Evolutionary conservation across 2,113 vertebrate species (phyloP).

Genomic region (Coturnix japonica): DNA sequence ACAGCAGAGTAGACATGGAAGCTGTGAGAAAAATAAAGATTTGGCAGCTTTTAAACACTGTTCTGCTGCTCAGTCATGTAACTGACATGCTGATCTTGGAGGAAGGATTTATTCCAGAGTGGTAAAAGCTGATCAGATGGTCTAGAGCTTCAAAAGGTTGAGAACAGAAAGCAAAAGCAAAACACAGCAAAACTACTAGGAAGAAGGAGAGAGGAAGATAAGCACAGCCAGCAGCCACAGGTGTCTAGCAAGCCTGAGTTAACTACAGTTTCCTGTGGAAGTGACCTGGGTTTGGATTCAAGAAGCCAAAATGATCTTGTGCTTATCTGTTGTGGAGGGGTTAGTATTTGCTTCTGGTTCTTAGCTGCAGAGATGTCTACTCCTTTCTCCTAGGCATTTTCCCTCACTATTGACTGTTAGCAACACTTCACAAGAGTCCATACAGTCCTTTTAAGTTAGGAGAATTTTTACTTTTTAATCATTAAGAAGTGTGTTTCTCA

Average conservation of each 20-base stretch:
- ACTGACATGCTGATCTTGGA: not conserved
- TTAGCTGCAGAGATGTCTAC: not conserved
- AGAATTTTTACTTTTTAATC: not conserved
- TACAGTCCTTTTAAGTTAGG: not conserved
- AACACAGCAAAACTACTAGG: not conserved
- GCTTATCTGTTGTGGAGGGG: not conserved
- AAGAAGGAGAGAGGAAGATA: not conserved
- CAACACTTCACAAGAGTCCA: not conserved
- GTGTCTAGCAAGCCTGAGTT: not conserved
- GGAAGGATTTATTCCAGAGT: not conserved
- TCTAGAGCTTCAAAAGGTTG: not conserved
- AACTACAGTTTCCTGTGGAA: fast-evolving
- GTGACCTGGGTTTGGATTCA: not conserved
- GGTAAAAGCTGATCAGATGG: not conserved
- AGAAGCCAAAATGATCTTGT: not conserved
- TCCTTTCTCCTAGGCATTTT: not conserved
- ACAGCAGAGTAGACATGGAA: not conserved
- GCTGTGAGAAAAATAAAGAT: not conserved
- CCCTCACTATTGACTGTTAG: not conserved
- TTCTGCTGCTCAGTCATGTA: fast-evolving
- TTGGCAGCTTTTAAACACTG: not conserved
- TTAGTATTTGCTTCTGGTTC: not conserved
- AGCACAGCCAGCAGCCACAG: not conserved
- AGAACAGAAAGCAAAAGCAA: not conserved
- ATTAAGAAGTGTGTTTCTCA: not conserved